Percentiles rank a stretch among this genome's conserved stretches.
Evolutionary conservation across 2,888 invertebrate species (phyloP).

Genomic region (Pristionchus arcanus): DNA sequence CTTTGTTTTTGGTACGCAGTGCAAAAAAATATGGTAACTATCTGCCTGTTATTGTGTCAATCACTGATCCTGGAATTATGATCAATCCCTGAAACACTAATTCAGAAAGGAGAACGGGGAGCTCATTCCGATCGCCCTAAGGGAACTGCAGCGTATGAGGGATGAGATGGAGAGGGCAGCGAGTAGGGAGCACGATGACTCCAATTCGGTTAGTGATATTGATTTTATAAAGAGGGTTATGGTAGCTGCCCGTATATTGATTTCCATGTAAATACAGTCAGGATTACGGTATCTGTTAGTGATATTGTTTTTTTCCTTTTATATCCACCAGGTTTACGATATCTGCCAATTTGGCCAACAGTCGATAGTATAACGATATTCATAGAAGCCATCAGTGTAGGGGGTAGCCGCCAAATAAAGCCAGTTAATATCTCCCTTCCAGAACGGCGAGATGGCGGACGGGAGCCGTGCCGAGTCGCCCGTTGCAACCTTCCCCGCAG

Average conservation of each 20-base stretch:
- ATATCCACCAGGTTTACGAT: too few species aligned
- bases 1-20: too few species aligned
- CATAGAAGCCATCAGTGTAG: too few species aligned
- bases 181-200: neutral
- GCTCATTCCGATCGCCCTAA: constrained; percentile 88
- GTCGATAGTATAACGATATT: neutral
- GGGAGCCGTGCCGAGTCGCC: neutral
- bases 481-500: neutral
- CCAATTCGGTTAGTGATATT: constrained; percentile 15
- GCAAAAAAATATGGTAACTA: too few species aligned
- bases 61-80: neutral
- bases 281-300: too few species aligned
- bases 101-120: constrained; percentile 61
- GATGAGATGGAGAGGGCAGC: constrained; percentile 64
- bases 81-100: neutral
- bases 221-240: neutral
- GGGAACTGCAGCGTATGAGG: constrained; percentile 88
- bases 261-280: too few species aligned
- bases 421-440: neutral
- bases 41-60: neutral
- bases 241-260: too few species aligned
- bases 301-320: too few species aligned
- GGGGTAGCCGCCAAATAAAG: too few species aligned
- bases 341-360: neutral
- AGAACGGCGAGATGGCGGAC: neutral